phyloP scores from a whole-genome alignment of 2,797 vertebrate species.

The Thunnus albacares region DNA sequence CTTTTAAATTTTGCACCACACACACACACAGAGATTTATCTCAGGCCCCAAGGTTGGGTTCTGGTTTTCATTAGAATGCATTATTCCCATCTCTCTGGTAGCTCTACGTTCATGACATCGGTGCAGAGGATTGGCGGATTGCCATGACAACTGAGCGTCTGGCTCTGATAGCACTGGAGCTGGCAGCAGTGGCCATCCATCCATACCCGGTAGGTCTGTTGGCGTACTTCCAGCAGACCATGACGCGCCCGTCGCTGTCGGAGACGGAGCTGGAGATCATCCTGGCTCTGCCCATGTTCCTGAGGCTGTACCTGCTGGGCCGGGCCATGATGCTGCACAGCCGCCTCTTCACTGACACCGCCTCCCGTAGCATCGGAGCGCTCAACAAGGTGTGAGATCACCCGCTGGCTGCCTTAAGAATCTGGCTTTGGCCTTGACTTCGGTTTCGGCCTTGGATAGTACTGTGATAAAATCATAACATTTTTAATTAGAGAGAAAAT shows the following conservation, averaged over 20 bases:
- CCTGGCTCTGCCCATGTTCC: conserved; percentile 95
- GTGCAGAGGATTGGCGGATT: conserved; percentile 94
- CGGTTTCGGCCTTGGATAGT: conserved; percentile 17
- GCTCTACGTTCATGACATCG: conserved; percentile 94
- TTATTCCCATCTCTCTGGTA: conserved; percentile 52
- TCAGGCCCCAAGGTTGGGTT: neutral
- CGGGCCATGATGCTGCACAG: conserved; percentile 96
- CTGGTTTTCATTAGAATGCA: neutral
- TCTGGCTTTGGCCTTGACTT: conserved; percentile 37
- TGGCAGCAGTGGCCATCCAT: conserved; percentile 91
- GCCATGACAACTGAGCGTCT: conserved; percentile 93
- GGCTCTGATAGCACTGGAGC: conserved; percentile 92
- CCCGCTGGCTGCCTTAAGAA: conserved; percentile 2
- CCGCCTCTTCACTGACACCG: conserved; percentile 96
- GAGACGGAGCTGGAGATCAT: conserved; percentile 95
- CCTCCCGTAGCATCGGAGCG: conserved; percentile 96
- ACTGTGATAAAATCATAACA: conserved; percentile 25
- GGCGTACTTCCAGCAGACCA: conserved; percentile 86
- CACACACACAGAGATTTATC: neutral
- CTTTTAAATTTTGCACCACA: neutral
- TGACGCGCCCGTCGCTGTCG: conserved; percentile 79
- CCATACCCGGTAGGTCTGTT: conserved; percentile 91
- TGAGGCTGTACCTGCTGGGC: conserved; percentile 93
- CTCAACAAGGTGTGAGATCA: conserved; percentile 91
- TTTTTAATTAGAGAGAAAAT: neutral